Evolutionary conservation across 35 echinoderm and acorn worm genomes (phyloP), one percentile per base, ranked within the genome.

Genomic region (Eucidaris tribuloides): DNA sequence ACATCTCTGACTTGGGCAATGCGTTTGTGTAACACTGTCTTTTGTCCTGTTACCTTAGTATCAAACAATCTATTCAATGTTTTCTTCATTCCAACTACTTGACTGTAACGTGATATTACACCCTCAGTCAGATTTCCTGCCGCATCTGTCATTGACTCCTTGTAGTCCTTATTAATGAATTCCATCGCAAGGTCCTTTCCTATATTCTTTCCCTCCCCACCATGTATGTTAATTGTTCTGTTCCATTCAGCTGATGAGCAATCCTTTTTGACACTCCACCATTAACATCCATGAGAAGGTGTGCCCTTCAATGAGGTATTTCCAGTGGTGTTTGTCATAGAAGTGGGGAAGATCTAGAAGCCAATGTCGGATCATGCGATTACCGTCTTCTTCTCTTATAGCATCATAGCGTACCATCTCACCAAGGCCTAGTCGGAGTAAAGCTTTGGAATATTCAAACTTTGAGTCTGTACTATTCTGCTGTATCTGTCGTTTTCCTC

Each of bases 381-480:
- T 27, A 28, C 61, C 61, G 61, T 64, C 61, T 64, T 34, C 61
- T 64, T 64, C 61, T 64, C 61, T 6, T 64, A 64, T 64, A 6
- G 61, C 61, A 64, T 64, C 61, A 19, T 64, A 17, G 17, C 25
- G 22, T 64, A 64, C 61, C 61, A 64, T 64, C 22, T 64, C 61
- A 64, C 61, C 29, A 29, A 64, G 61, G 29, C 61, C 61, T 29
- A 64, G 28, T 32, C 37, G 61, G 4, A 64, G 61, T n/a, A 64
- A 32, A 64, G 61, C 61, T 64, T 64, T 64, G 22, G 61, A 64
- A 64, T 64, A 64, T 64, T 63, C 61, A 64, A 7, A 64, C 37
- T 64, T 64, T 32, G 61, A 64, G 61, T 64, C 61, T 32, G 37
- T 17, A 64, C 7, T 34, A 31, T 29, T 64, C 61, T 64, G 30